Evolutionary conservation across 2,797 vertebrate species (phyloP), one percentile per base, ranked within the genome.

Genomic region (Poeciliopsis gracilis): DNA sequence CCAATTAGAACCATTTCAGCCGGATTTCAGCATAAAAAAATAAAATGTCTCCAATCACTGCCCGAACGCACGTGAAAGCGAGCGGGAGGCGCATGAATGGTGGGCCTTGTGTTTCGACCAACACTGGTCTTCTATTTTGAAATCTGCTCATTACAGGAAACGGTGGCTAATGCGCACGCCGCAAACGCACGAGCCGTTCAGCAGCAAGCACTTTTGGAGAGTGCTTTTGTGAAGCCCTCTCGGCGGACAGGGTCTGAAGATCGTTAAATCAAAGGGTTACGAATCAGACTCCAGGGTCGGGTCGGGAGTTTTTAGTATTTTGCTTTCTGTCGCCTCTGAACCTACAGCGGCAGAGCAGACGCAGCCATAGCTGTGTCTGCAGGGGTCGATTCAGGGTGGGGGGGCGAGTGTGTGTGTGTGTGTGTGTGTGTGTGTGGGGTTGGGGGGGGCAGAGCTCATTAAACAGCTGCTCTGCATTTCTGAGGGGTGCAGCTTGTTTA

Each of bases 131-230:
- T 91, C 87, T 90, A 89, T 93, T 93, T 92, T 82, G 69, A 84
- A 91, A 86, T 82, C 18, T 77, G 81, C 88, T 94, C 94, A 94
- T 93, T 94, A 93, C 89, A 92, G 92, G 90, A 82, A 93, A 91
- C 92, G 92, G 91, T 88, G 93, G 93, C 90, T 87, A 89, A 94
- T 91, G 94, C 91, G 86, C 86, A 77, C 84, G 88, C 91, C 80
- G 75, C 85, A 94, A 95, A 95, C 90, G 94, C 86, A 91, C 91
- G 94, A 94, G 93, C 94, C 92, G 93, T 95, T 94, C 89, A 33
- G 87, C 93, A 94, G 92, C n/a, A n/a, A n/a, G 91, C 90, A 92
- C 93, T 94, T 94, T 94, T 92, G 89, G 87, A 71, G 82, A 91
- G 91, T 94, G 91, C 92, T 94, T 94, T 92, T 84, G 85, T 87